These are phyloP conservation scores for Anadara kagoshimensis DNA, from an alignment of 1,140 invertebrate species.

Conservation along the genomic window DNA sequence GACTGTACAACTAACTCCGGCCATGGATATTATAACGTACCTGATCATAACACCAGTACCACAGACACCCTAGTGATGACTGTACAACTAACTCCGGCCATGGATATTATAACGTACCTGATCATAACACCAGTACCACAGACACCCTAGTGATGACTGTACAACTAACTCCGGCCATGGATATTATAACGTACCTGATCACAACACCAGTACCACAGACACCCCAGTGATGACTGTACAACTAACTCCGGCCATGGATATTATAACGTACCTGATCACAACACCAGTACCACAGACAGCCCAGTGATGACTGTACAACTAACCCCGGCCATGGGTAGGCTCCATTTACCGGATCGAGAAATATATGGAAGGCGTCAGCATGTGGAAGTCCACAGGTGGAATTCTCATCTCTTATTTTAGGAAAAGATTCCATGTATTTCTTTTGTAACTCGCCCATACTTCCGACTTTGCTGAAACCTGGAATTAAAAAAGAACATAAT, in stretches of 20 bases:
- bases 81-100: too few species aligned
- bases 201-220: conserved; percentile 77
- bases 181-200: conserved; percentile 71
- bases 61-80: too few species aligned
- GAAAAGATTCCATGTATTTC: conserved; percentile 64
- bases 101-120: conserved; percentile 71
- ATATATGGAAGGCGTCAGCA: conserved; percentile 73
- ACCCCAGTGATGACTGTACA: conserved; percentile 73
- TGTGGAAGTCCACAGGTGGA: conserved; percentile 58
- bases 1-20: too few species aligned
- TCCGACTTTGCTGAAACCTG: conserved; percentile 74
- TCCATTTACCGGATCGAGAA: conserved; percentile 53
- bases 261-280: conserved; percentile 74
- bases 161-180: conserved; percentile 78
- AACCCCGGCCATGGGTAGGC: conserved; percentile 75
- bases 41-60: conserved; percentile 78
- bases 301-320: conserved; percentile 73
- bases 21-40: conserved; percentile 57
- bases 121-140: conserved; percentile 77
- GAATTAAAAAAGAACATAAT: not conserved
- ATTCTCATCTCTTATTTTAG: conserved; percentile 40
- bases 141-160: conserved; percentile 75
- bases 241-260: conserved; percentile 74
- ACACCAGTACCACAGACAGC: conserved; percentile 77
- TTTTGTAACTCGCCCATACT: conserved; percentile 69